A percentile compares a stretch with the other conserved stretches of the same genome.
phyloP scores from a whole-genome alignment of 2,113 vertebrate genomes.

The Hemiprocne comata region DNA sequence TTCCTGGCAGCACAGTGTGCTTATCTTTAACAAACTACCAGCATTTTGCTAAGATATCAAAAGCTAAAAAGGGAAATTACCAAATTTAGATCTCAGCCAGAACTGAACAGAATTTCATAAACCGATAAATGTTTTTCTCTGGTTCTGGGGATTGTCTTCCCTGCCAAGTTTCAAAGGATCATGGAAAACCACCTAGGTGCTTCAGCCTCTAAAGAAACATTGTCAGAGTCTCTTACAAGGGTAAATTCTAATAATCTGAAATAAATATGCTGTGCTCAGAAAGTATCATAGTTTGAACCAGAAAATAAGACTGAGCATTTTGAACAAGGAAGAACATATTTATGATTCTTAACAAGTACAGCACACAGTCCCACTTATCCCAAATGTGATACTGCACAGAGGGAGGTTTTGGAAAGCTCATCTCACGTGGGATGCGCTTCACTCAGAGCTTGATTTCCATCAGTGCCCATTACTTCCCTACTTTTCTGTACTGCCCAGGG shows the following conservation, averaged over 20 bases:
- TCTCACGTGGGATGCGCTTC: neutral
- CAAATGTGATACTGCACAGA: neutral
- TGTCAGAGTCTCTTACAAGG: neutral
- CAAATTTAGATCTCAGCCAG: neutral
- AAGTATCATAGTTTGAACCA: neutral
- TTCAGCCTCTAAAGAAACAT: neutral
- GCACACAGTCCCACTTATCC: neutral
- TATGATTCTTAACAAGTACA: neutral
- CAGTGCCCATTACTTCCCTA: neutral
- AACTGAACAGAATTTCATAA: neutral
- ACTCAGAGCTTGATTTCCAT: neutral
- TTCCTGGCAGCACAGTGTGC: neutral
- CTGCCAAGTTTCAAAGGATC: neutral
- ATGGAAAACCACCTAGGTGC: neutral
- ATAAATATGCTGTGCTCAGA: neutral
- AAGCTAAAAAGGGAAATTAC: conserved; percentile 6
- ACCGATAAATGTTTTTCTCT: neutral
- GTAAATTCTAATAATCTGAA: neutral
- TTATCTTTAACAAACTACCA: neutral
- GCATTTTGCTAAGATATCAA: neutral
- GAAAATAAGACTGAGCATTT: neutral
- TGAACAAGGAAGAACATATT: neutral
- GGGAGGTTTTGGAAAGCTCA: neutral
- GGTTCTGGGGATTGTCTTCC: neutral
- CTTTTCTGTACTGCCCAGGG: neutral